Evolutionary conservation across 2,113 vertebrate species (phyloP).

Genomic region (Orthochromis malagaraziensis): DNA sequence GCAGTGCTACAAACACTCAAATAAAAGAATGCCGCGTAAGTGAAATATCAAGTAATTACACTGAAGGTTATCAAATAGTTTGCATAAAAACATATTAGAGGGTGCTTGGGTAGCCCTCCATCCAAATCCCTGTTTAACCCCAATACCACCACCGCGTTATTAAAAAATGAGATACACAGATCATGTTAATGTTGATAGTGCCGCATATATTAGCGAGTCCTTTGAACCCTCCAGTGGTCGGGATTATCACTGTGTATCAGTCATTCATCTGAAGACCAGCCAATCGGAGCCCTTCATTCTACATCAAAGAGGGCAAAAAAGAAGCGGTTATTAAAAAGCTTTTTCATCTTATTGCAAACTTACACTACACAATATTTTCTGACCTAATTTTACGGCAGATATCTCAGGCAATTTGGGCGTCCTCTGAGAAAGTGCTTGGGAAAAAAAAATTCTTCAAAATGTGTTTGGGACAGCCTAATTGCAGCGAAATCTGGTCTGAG

Average conservation of each 20-base stretch:
- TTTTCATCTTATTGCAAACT: conserved; percentile 44
- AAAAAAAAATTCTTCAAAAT: neutral
- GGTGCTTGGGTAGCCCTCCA: neutral
- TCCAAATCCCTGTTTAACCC: conserved; percentile 56
- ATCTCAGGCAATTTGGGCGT: neutral
- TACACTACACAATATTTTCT: conserved; percentile 32
- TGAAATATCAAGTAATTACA: neutral
- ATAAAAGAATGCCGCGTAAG: neutral
- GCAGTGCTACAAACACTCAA: neutral
- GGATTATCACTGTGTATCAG: conserved; percentile 32
- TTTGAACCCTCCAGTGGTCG: conserved; percentile 32
- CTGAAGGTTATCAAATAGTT: neutral
- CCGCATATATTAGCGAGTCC: conserved; percentile 18
- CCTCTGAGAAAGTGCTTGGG: neutral
- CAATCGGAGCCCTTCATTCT: conserved; percentile 6
- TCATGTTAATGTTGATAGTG: conserved; percentile 3
- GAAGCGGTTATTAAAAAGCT: conserved; percentile 7
- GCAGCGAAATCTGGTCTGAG: neutral
- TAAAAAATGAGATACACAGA: conserved; percentile 11
- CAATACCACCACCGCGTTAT: conserved; percentile 19
- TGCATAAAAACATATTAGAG: neutral
- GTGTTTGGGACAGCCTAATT: conserved; percentile 10
- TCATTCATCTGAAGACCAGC: conserved; percentile 18
- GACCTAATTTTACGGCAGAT: conserved; percentile 38
- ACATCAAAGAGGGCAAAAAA: conserved; percentile 32